A percentile compares a stretch with the other conserved stretches of the same genome.
These are phyloP conservation scores for Drosophila saltans DNA, from an alignment of 1,140 invertebrate species.

Conservation along the genomic window DNA sequence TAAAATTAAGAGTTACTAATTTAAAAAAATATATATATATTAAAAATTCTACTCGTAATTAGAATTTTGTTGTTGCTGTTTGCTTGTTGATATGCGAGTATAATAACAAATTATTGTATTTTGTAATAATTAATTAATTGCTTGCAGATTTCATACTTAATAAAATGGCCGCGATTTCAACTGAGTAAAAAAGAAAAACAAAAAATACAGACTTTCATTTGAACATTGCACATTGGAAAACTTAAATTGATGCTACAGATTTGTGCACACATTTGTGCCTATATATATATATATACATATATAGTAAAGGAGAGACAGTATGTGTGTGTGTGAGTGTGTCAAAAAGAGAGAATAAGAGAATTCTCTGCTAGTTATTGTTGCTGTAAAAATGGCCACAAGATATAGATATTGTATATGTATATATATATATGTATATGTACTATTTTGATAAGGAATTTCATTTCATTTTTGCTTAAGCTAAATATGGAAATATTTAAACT, in stretches of 20 bases:
- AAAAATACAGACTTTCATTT: constrained; percentile 22
- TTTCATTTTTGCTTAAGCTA: constrained; percentile 38
- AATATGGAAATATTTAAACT: constrained; percentile 25
- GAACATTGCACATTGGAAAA: constrained; percentile 51
- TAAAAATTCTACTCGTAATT: constrained; percentile 8
- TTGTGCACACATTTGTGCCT: constrained; percentile 12
- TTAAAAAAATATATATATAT: constrained; percentile 11
- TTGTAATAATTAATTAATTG: constrained; percentile 38
- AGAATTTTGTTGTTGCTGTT: constrained; percentile 13
- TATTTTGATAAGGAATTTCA: constrained; percentile 47
- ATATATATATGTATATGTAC: constrained; percentile 5
- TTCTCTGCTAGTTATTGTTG: constrained; percentile 17
- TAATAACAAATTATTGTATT: constrained; percentile 47
- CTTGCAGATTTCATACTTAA: constrained; percentile 65
- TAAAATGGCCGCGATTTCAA: constrained; percentile 42
- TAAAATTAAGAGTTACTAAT: constrained; percentile 22
- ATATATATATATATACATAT: constrained; percentile 2
- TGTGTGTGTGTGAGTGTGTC: neutral
- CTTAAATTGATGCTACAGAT: constrained; percentile 1
- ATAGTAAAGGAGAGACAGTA: neutral
- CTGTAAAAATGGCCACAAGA: constrained; percentile 44
- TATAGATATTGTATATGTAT: constrained; percentile 13
- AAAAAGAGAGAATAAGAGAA: neutral
- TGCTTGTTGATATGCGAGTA: constrained; percentile 61
- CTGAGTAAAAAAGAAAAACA: constrained; percentile 28